Percentiles rank a stretch among this genome's conserved stretches.
Conservation (phyloP, 2,797 vertebrate species). For the Sebastes steindachneri region DNA sequence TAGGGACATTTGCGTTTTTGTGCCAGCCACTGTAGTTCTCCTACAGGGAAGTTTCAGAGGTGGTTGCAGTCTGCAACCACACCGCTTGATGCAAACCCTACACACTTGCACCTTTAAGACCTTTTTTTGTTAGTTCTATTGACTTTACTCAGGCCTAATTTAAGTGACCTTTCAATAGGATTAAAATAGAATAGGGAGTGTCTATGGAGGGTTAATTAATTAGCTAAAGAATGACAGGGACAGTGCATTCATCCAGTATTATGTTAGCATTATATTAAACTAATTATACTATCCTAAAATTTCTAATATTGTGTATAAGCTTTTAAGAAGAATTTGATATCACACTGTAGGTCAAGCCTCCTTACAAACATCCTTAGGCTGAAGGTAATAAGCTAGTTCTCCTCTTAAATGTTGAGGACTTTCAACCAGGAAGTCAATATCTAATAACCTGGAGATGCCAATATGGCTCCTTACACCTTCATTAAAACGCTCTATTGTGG, state of each 20-base stretch:
- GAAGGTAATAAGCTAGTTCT: not conserved
- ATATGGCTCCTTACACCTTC: not conserved
- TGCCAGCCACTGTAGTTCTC: too few species aligned
- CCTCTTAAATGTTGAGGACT: not conserved
- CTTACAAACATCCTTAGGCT: not conserved
- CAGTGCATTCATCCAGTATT: not conserved
- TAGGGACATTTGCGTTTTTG: too few species aligned
- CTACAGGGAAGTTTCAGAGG: too few species aligned
- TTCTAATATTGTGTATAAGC: accelerated
- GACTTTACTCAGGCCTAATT: too few species aligned
- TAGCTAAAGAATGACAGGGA: not conserved
- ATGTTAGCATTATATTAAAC: not conserved
- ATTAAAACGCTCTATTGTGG: too few species aligned
- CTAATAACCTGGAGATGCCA: accelerated
- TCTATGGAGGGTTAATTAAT: not conserved
- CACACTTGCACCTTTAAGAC: too few species aligned
- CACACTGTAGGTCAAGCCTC: not conserved
- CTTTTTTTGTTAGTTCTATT: not conserved
- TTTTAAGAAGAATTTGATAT: not conserved
- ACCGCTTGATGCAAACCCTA: too few species aligned
- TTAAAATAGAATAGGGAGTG: not conserved
- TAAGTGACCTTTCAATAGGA: not conserved
- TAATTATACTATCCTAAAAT: not conserved
- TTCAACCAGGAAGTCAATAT: not conserved
- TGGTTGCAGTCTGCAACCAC: too few species aligned